Evolutionary conservation across 1,140 invertebrate genomes (phyloP).

Genomic region (Chelonus insularis): DNA sequence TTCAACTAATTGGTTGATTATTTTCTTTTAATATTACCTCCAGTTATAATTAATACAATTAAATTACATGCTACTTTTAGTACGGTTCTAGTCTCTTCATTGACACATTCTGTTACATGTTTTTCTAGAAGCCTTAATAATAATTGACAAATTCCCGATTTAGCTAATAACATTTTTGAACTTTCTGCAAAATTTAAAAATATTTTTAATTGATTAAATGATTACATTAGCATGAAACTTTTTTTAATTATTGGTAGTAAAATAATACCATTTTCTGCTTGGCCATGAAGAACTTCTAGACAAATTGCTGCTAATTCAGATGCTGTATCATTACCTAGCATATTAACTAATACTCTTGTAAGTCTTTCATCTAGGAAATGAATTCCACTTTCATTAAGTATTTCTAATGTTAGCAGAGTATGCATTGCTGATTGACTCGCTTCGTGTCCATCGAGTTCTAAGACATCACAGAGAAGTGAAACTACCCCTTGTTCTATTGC

Average conservation of each 20-base stretch:
- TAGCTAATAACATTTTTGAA: conserved; percentile 75
- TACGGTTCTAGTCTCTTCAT: conserved; percentile 71
- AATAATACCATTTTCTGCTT: conserved; percentile 74
- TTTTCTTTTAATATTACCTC: conserved; percentile 65
- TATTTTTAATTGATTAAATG: no score
- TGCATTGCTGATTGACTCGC: conserved; percentile 67
- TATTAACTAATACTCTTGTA: conserved; percentile 42
- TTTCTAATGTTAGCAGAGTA: conserved; percentile 71
- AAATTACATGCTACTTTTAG: conserved; percentile 85
- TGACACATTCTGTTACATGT: conserved; percentile 64
- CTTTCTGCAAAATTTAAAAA: conserved; percentile 63
- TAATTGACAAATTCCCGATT: conserved; percentile 73
- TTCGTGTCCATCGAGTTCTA: conserved; percentile 55
- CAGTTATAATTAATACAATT: conserved; percentile 80
- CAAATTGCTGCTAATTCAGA: conserved; percentile 74
- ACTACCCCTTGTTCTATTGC: conserved; percentile 71
- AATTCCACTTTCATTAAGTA: conserved; percentile 70
- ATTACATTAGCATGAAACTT: no score
- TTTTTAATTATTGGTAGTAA: no score
- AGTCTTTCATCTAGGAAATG: conserved; percentile 46
- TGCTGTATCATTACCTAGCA: conserved; percentile 41
- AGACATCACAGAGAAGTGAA: conserved; percentile 62
- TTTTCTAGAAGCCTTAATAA: conserved; percentile 76
- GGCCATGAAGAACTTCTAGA: conserved; percentile 73
- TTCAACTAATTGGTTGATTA: conserved; percentile 18